These are phyloP conservation scores for Papilio polyxenes DNA, from an alignment of 1,140 invertebrate species.

Conservation along the genomic window DNA sequence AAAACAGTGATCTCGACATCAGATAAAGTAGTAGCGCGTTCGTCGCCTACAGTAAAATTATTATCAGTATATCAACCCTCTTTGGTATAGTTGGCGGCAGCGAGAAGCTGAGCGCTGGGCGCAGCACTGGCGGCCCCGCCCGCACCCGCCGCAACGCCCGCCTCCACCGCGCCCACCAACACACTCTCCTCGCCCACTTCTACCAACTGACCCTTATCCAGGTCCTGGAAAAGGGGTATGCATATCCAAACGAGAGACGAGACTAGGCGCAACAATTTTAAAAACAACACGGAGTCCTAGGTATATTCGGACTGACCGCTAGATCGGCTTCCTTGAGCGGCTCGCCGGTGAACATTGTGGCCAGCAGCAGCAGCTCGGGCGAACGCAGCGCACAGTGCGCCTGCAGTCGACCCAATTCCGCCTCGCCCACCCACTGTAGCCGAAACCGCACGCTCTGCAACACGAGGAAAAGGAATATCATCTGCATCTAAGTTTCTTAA, in stretches of 20 bases:
- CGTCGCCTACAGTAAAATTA: not conserved
- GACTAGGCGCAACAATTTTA: not conserved
- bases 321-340: conserved; percentile 47
- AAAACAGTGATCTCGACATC: no score
- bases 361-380: conserved; percentile 56
- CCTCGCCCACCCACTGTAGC: conserved; percentile 57
- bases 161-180: conserved; percentile 50
- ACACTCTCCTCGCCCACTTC: conserved; percentile 64
- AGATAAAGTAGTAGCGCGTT: no score
- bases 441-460: conserved; percentile 54
- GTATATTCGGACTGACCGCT: conserved; percentile 15
- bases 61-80: conserved; percentile 46
- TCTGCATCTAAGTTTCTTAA: not conserved
- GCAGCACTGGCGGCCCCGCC: conserved; percentile 48
- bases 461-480: not conserved
- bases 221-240: conserved; percentile 43
- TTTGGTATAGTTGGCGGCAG: conserved; percentile 60
- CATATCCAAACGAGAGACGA: not conserved
- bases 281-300: not conserved
- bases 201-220: conserved; percentile 53
- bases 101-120: conserved; percentile 53
- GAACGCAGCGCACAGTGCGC: conserved; percentile 58
- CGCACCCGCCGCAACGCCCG: conserved; percentile 48
- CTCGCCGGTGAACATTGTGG: conserved; percentile 55
- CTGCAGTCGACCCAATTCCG: conserved; percentile 59